phyloP scores from a whole-genome alignment of 2,888 invertebrate species.

The Cryptosula pallasiana region DNA sequence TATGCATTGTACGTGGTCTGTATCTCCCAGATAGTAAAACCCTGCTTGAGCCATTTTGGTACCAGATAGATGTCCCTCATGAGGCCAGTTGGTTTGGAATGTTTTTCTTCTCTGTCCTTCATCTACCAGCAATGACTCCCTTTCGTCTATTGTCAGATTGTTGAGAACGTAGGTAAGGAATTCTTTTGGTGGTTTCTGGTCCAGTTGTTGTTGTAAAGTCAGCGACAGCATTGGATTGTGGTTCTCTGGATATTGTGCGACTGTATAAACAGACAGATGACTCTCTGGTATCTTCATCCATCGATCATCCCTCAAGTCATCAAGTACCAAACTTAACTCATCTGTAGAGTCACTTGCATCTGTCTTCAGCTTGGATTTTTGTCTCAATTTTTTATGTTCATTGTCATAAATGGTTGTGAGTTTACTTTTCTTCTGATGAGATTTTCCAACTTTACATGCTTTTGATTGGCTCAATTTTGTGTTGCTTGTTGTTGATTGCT shows the following conservation, averaged over 20 bases:
- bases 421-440: too few relatives aligned
- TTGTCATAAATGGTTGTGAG: too few relatives aligned
- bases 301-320: background rate
- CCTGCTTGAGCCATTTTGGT: background rate
- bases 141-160: slow-evolving; percentile 1
- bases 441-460: too few relatives aligned
- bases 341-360: too few relatives aligned
- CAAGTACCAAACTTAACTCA: too few relatives aligned
- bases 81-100: slow-evolving; percentile 9
- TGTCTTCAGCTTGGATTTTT: too few relatives aligned
- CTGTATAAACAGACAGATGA: background rate
- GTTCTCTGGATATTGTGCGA: background rate
- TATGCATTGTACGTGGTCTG: background rate
- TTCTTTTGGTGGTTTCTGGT: background rate
- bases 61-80: background rate
- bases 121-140: slow-evolving; percentile 12
- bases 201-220: background rate
- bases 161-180: background rate
- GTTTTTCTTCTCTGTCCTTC: slow-evolving; percentile 10
- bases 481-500: too few relatives aligned
- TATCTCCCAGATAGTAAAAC: background rate
- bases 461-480: too few relatives aligned
- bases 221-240: background rate
- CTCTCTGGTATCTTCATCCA: background rate
- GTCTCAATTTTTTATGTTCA: too few relatives aligned